Conservation (phyloP, 2,888 invertebrate species). For the Lissonota sp. region DNA sequence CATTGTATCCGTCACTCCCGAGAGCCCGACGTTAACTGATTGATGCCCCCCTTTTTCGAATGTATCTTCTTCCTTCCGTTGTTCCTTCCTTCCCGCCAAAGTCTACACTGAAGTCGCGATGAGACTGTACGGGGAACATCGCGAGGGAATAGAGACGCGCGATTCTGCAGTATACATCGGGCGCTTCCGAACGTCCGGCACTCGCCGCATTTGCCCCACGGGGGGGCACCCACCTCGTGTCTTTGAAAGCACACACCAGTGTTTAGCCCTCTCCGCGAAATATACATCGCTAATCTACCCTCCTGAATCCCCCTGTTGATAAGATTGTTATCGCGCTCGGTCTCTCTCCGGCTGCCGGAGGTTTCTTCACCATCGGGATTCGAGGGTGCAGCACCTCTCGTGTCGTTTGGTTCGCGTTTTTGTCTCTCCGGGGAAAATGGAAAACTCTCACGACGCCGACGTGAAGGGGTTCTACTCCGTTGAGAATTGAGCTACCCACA, state of each 20-base stretch:
- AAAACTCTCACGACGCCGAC: neutral
- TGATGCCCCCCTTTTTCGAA: conserved; percentile 35
- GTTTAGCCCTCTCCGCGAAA: neutral
- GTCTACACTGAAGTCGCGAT: conserved; percentile 29
- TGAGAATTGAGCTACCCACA: conserved; percentile 13
- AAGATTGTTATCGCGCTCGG: conserved; percentile 54
- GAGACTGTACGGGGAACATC: conserved; percentile 37
- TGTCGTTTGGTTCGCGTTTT: neutral
- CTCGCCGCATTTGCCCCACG: too few species aligned
- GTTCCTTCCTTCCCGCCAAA: conserved; percentile 64
- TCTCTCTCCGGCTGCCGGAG: neutral
- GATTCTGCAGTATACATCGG: conserved; percentile 32
- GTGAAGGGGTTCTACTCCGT: neutral
- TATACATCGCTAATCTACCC: conserved; percentile 34
- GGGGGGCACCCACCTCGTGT: conserved; percentile 6
- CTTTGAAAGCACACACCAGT: neutral
- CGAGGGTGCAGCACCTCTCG: conserved; percentile 59
- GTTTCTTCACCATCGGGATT: neutral
- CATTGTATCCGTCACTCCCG: conserved; percentile 46
- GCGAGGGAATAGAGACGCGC: conserved; percentile 24
- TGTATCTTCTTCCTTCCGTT: conserved; percentile 38
- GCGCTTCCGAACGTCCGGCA: neutral
- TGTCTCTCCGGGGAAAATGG: conserved; percentile 17
- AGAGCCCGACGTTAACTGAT: conserved; percentile 56
- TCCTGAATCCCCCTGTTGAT: conserved; percentile 49